Conservation (phyloP, 2,797 vertebrate species). For the Tadarida brasiliensis region DNA sequence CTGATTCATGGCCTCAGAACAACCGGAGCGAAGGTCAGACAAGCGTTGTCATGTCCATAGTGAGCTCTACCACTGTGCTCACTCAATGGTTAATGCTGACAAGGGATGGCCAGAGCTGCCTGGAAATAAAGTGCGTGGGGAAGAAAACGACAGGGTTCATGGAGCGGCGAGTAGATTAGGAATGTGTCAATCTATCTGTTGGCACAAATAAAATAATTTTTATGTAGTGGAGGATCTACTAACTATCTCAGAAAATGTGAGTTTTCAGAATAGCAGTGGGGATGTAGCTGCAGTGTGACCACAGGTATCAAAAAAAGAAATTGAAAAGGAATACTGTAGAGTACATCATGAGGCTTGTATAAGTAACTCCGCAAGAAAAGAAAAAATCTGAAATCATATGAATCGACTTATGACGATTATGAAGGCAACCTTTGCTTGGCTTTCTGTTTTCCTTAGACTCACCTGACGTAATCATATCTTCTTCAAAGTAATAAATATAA, state of each 20-base stretch:
- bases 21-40: too few species aligned
- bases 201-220: conserved; percentile 65
- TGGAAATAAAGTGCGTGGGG: too few species aligned
- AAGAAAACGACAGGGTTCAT: too few species aligned
- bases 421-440: neutral
- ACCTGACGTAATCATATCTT: neutral
- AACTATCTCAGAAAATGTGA: conserved; percentile 40
- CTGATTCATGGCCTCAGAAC: too few species aligned
- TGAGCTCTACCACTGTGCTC: too few species aligned
- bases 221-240: conserved; percentile 41
- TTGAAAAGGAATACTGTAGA: conserved; percentile 53
- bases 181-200: conserved; percentile 40
- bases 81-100: too few species aligned
- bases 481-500: conserved; percentile 24
- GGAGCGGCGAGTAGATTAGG: neutral
- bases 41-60: too few species aligned
- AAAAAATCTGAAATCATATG: neutral
- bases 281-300: conserved; percentile 21
- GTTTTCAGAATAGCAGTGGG: conserved; percentile 52
- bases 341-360: conserved; percentile 33
- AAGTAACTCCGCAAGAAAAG: conserved; percentile 19
- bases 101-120: too few species aligned
- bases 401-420: neutral
- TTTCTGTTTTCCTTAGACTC: conserved; percentile 39
- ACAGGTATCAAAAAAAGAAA: conserved; percentile 61